phyloP scores from a whole-genome alignment of 2,888 invertebrate species.

The Teleogryllus oceanicus region DNA sequence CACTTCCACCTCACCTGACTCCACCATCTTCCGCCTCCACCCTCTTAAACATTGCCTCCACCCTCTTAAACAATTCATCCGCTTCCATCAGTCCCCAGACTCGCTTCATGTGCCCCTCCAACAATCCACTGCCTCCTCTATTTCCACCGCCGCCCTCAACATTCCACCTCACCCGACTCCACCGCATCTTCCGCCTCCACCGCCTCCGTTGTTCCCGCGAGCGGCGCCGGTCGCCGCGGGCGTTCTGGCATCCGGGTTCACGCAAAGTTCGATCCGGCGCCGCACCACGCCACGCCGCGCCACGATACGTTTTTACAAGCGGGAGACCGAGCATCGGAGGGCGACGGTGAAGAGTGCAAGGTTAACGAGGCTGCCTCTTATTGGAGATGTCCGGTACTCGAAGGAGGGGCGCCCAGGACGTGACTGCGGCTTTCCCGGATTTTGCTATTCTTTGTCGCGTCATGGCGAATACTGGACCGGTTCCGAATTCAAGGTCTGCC shows the following conservation, averaged over 20 bases:
- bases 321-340: too few species aligned
- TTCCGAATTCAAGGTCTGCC: not conserved
- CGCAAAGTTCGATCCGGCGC: not conserved
- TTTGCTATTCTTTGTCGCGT: not conserved
- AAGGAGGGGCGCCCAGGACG: not conserved
- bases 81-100: too few species aligned
- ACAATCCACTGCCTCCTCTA: not conserved
- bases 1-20: too few species aligned
- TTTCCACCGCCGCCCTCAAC: not conserved
- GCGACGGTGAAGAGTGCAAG: too few species aligned
- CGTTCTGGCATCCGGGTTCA: slow-evolving; percentile 5
- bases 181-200: not conserved
- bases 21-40: too few species aligned
- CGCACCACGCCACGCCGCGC: not conserved
- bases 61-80: too few species aligned
- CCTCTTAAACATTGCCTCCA: too few species aligned
- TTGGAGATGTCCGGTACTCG: too few species aligned
- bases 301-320: not conserved
- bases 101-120: too few species aligned
- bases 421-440: not conserved
- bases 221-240: not conserved
- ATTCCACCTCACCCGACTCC: not conserved
- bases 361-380: too few species aligned
- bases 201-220: not conserved
- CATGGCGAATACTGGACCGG: not conserved